phyloP scores from a whole-genome alignment of 2,113 vertebrate species.

The Amazona guildingii region DNA sequence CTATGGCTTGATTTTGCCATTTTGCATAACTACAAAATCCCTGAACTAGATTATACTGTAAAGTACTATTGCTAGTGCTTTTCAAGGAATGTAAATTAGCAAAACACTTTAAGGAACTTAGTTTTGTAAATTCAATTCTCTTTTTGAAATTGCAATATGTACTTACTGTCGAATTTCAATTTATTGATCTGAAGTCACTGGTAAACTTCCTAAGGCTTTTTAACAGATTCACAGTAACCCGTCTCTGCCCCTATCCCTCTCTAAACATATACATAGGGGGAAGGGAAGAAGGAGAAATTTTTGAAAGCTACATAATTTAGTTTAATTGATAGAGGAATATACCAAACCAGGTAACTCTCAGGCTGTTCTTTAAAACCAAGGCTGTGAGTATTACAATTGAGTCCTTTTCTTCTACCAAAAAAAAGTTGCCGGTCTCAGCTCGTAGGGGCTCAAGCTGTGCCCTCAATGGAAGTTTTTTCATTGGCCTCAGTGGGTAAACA shows the following conservation, averaged over 20 bases:
- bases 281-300: background rate
- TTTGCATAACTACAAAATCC: background rate
- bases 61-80: background rate
- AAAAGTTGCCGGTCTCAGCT: background rate
- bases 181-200: background rate
- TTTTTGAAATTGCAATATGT: background rate
- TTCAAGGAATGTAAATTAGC: background rate
- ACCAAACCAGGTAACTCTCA: background rate
- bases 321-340: background rate
- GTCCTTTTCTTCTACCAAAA: background rate
- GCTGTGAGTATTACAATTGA: background rate
- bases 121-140: background rate
- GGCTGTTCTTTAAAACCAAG: background rate
- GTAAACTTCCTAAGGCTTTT: background rate
- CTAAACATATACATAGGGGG: background rate
- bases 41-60: background rate
- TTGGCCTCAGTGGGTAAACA: background rate
- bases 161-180: background rate
- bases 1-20: background rate
- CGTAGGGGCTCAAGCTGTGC: background rate
- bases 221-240: background rate
- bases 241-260: background rate
- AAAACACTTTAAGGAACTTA: background rate
- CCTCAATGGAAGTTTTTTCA: background rate
- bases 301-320: background rate